phyloP scores from a whole-genome alignment of 1,140 invertebrate species.

The Aporrectodea caliginosa region DNA sequence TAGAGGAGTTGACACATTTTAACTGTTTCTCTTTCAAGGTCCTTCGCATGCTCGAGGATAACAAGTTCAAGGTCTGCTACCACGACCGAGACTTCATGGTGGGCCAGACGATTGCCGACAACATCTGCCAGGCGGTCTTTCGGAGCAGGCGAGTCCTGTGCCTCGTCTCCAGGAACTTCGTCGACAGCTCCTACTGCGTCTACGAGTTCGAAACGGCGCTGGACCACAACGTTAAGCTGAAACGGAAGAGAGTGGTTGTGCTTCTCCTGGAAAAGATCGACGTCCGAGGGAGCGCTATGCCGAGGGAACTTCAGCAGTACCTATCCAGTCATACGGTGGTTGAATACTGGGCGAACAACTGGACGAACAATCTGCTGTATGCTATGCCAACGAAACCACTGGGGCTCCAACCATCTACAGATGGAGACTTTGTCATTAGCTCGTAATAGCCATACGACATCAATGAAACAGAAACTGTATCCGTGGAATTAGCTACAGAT shows the following conservation, averaged over 20 bases:
- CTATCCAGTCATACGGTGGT: conserved; percentile 10
- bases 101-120: conserved; percentile 16
- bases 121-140: conserved; percentile 8
- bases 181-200: conserved; percentile 19
- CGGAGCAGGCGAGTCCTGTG: conserved; percentile 18
- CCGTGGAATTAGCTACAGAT: too few relatives aligned
- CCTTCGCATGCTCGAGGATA: background rate
- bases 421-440: too few relatives aligned
- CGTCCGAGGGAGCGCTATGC: background rate
- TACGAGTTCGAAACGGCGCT: conserved; percentile 23
- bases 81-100: conserved; percentile 19
- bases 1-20: too few relatives aligned
- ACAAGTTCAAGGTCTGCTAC: conserved; percentile 11
- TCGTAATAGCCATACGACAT: too few relatives aligned
- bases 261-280: background rate
- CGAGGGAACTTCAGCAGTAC: conserved; percentile 3
- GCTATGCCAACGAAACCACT: conserved; percentile 4
- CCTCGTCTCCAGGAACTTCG: background rate
- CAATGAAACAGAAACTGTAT: too few relatives aligned
- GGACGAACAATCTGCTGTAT: conserved; percentile 11
- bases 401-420: too few relatives aligned
- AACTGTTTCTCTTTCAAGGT: too few relatives aligned
- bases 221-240: background rate
- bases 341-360: conserved; percentile 12
- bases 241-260: background rate